Percentiles rank a stretch among this genome's conserved stretches.
Evolutionary conservation across 2,113 vertebrate genomes (phyloP).

Genomic region (Stegostoma tigrinum): DNA sequence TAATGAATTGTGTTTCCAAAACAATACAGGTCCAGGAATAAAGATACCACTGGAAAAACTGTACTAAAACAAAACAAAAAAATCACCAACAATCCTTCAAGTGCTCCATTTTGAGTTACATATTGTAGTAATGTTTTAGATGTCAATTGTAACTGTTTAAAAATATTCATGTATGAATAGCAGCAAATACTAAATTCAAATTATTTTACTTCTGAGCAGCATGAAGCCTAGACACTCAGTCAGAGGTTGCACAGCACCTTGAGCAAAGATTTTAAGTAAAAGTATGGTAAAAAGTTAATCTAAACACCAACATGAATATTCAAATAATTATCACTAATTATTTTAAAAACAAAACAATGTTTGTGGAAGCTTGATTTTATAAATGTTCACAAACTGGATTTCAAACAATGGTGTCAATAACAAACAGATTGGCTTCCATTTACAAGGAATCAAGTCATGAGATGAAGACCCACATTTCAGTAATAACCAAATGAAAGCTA

Average conservation of each 20-base stretch:
- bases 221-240: not conserved
- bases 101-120: not conserved
- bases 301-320: not conserved
- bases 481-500: not conserved
- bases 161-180: not conserved
- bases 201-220: not conserved
- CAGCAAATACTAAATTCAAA: not conserved
- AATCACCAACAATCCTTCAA: not conserved
- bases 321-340: too few species aligned
- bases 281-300: not conserved
- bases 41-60: not conserved
- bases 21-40: not conserved
- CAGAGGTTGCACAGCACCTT: not conserved
- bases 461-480: not conserved
- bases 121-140: not conserved
- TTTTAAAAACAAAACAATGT: not conserved
- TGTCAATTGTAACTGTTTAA: not conserved
- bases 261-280: not conserved
- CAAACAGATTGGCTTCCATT: not conserved
- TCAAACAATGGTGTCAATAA: not conserved
- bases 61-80: not conserved
- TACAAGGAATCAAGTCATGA: not conserved
- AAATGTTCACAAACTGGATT: not conserved
- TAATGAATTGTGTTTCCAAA: not conserved
- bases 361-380: not conserved